Conservation (phyloP, 2,888 invertebrate species). For the Caenorhabditis auriculariae region DNA sequence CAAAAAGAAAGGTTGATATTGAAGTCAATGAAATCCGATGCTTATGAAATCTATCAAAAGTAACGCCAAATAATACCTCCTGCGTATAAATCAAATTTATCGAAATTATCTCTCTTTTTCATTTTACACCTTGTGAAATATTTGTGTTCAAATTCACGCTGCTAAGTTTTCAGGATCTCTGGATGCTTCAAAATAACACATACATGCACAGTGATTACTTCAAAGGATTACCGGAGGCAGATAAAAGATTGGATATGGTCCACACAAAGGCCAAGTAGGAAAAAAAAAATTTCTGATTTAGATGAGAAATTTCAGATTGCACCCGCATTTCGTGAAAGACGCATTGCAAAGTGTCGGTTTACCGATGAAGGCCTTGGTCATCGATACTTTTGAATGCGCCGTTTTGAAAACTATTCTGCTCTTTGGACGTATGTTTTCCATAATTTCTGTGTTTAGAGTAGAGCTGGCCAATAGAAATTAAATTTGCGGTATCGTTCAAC, state of each 20-base stretch:
- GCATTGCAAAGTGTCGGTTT: constrained; percentile 28
- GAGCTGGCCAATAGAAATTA: background rate
- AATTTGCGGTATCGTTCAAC: too few species aligned
- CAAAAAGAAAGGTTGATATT: too few species aligned
- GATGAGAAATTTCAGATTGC: constrained; percentile 27
- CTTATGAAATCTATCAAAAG: too few species aligned
- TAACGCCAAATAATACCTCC: too few species aligned
- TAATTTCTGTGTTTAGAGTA: too few species aligned
- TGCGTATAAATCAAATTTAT: too few species aligned
- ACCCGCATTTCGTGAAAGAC: constrained; percentile 31
- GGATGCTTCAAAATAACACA: constrained; percentile 41
- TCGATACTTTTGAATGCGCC: constrained; percentile 36
- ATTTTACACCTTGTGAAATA: too few species aligned
- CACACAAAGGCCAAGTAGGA: constrained; percentile 36
- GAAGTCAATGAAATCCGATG: too few species aligned
- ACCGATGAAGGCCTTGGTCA: constrained; percentile 22
- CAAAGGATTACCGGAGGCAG: constrained; percentile 31
- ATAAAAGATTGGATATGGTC: constrained; percentile 18
- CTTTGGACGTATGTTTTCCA: constrained; percentile 22
- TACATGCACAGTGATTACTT: constrained; percentile 40
- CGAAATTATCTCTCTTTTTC: too few species aligned
- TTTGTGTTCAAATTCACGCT: too few species aligned
- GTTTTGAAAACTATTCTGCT: constrained; percentile 34
- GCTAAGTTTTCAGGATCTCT: constrained; percentile 25
- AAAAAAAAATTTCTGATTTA: background rate